These are phyloP conservation scores for Drosophila ezoana DNA, from an alignment of 2,888 invertebrate species.

Conservation along the genomic window DNA sequence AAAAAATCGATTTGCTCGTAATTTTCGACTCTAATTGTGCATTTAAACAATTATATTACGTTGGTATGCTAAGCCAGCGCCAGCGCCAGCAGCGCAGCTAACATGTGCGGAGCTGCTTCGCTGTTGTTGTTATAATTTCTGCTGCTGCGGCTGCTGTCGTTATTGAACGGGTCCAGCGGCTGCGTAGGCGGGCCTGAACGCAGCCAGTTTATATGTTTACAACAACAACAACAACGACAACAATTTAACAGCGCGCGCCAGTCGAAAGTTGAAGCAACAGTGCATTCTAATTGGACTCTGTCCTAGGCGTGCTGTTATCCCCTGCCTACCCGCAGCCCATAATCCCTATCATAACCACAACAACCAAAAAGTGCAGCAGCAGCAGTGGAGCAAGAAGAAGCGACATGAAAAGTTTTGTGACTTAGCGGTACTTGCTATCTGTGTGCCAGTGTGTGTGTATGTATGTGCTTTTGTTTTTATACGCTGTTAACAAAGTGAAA, in stretches of 20 bases:
- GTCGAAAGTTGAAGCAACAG: conserved; percentile 66
- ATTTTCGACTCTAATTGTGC: conserved; percentile 63
- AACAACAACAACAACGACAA: conserved; percentile 37
- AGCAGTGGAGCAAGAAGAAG: conserved; percentile 21
- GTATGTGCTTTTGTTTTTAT: conserved; percentile 2
- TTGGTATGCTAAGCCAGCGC: conserved; percentile 15
- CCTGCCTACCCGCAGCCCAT: neutral
- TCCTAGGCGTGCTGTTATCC: conserved; percentile 10
- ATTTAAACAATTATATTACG: conserved; percentile 49
- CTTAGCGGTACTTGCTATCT: conserved; percentile 41
- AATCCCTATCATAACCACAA: conserved; percentile 33
- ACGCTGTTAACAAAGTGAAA: neutral
- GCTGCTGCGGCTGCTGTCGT: conserved; percentile 19
- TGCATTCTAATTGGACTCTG: conserved; percentile 68
- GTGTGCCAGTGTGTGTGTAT: neutral
- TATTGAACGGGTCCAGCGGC: conserved; percentile 56
- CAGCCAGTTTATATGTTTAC: conserved; percentile 52
- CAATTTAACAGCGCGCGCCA: conserved; percentile 41
- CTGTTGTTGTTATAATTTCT: conserved; percentile 14
- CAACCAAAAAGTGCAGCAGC: conserved; percentile 44
- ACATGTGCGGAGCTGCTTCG: conserved; percentile 47
- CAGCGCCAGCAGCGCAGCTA: conserved; percentile 26
- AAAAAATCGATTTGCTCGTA: conserved; percentile 72
- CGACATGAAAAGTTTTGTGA: conserved; percentile 62
- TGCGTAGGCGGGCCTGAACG: conserved; percentile 73